These are phyloP conservation scores for Drosophila setifemur DNA, from an alignment of 1,140 invertebrate genomes.

Conservation along the genomic window DNA sequence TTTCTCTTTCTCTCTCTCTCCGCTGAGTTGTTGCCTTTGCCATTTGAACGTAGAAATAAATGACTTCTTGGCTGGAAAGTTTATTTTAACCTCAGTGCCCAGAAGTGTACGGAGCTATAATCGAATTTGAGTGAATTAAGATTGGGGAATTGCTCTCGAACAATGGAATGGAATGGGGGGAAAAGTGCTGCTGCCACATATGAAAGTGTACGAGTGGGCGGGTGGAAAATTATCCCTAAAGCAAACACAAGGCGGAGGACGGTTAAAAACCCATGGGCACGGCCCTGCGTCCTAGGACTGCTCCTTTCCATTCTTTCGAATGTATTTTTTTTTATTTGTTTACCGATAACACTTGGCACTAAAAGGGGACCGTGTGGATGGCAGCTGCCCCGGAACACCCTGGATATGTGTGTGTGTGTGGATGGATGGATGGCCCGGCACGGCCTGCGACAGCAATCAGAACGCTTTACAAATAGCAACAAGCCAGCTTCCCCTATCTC, in stretches of 20 bases:
- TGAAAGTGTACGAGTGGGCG: neutral
- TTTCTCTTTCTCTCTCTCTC: neutral
- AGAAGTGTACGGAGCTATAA: constrained; percentile 72
- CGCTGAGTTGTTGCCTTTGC: constrained; percentile 55
- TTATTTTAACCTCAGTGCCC: constrained; percentile 73
- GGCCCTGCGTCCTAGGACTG: constrained; percentile 5
- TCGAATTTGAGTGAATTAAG: constrained; percentile 82
- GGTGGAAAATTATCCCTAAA: constrained; percentile 75
- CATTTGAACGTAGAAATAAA: constrained; percentile 77
- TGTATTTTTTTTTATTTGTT: constrained; percentile 80
- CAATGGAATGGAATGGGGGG: constrained; percentile 58
- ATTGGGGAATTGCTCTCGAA: constrained; percentile 77
- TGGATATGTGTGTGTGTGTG: no score
- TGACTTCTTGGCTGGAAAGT: constrained; percentile 76
- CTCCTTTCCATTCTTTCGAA: constrained; percentile 25
- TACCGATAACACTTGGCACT: constrained; percentile 79
- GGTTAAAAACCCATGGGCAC: neutral
- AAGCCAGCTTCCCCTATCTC: constrained; percentile 46
- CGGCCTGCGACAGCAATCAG: constrained; percentile 73
- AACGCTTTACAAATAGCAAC: constrained; percentile 77
- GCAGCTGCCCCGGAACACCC: constrained; percentile 33
- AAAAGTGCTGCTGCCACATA: neutral
- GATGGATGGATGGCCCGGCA: constrained; percentile 42
- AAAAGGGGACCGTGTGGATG: constrained; percentile 62
- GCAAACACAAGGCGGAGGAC: constrained; percentile 47